Evolutionary conservation across 2,888 invertebrate species (phyloP).

Genomic region (Bombyx huttoni): DNA sequence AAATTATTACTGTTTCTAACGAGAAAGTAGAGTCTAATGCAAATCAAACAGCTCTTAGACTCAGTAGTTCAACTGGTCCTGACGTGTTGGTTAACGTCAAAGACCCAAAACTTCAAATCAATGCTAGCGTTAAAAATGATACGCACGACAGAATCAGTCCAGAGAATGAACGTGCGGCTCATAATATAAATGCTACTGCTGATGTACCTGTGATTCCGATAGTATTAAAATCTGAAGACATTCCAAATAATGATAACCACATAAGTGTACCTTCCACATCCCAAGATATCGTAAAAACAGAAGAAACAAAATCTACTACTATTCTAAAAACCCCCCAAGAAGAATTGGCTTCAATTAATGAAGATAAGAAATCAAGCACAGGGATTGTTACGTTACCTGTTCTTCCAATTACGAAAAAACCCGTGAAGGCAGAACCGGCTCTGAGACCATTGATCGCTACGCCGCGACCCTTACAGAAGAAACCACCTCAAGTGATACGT

Average conservation of each 20-base stretch:
- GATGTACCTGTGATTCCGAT: constrained; percentile 5
- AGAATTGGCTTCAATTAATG: constrained; percentile 6
- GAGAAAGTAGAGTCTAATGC: not conserved
- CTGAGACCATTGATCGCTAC: constrained; percentile 72
- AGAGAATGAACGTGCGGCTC: not conserved
- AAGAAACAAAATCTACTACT: constrained; percentile 34
- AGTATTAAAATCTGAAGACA: constrained; percentile 27
- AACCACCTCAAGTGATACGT: constrained; percentile 48
- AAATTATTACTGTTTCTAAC: too few relatives aligned
- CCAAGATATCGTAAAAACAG: constrained; percentile 16
- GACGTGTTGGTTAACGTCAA: not conserved
- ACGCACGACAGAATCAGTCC: not conserved
- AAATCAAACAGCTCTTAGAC: not conserved
- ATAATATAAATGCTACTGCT: constrained; percentile 1
- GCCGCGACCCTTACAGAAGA: constrained; percentile 74
- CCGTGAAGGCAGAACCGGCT: constrained; percentile 69
- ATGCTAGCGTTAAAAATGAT: not conserved
- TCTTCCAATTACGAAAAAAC: constrained; percentile 25
- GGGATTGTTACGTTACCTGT: constrained; percentile 9
- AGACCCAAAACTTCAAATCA: not conserved
- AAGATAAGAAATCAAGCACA: constrained; percentile 18
- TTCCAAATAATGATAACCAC: constrained; percentile 32
- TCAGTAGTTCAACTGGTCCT: not conserved
- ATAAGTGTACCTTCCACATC: constrained; percentile 12
- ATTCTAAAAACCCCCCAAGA: constrained; percentile 10